phyloP scores from a whole-genome alignment of 2,113 vertebrate species.

The Rhinolophus ferrumequinum region DNA sequence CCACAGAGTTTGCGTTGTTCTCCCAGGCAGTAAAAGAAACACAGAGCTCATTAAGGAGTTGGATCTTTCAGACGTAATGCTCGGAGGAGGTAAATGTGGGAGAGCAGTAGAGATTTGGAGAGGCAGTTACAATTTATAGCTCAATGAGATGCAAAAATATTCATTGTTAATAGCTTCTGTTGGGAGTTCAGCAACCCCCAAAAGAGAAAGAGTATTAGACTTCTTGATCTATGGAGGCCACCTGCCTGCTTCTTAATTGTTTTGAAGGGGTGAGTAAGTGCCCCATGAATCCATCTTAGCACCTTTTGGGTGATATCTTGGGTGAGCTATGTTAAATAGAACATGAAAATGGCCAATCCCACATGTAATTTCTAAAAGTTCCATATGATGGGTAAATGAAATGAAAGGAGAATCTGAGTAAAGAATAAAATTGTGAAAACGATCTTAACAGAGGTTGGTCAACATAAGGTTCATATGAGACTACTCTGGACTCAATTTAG shows the following conservation, averaged over 20 bases:
- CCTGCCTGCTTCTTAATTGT: conserved; percentile 20
- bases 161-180: conserved; percentile 60
- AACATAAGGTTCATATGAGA: not conserved
- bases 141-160: conserved; percentile 65
- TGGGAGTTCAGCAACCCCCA: conserved; percentile 12
- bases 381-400: conserved; percentile 1
- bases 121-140: conserved; percentile 41
- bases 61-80: conserved; percentile 55
- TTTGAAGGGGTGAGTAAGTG: conserved; percentile 10
- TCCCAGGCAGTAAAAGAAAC: conserved; percentile 52
- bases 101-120: not conserved
- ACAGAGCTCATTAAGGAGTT: conserved; percentile 33
- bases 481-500: conserved; percentile 43
- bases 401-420: conserved; percentile 10
- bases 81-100: conserved; percentile 34
- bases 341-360: conserved; percentile 3
- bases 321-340: not conserved
- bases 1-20: conserved; percentile 41
- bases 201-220: conserved; percentile 21
- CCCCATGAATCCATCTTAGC: not conserved
- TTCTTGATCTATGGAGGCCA: not conserved
- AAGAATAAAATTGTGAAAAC: conserved; percentile 32
- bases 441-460: not conserved
- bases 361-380: not conserved
- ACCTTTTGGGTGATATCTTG: not conserved